Percentiles rank a stretch among this genome's conserved stretches.
phyloP scores from a whole-genome alignment of 2,113 vertebrate species.

The Triplophysa siluroides region DNA sequence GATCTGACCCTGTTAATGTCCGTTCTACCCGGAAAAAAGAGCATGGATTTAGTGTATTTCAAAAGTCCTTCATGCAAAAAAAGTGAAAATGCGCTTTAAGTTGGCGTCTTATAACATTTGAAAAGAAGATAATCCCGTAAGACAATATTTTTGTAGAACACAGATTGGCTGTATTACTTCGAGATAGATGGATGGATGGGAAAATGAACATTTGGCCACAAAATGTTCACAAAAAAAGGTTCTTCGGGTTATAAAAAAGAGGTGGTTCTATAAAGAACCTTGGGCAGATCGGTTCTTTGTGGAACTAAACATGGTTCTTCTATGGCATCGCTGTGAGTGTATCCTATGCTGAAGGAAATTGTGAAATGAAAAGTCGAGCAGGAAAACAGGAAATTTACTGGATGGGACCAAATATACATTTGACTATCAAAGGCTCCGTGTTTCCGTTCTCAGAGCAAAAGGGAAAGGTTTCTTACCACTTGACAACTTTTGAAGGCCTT shows the following conservation, averaged over 20 bases:
- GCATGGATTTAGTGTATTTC: background rate
- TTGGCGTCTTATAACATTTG: no score
- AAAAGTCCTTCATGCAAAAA: background rate
- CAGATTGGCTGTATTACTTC: no score
- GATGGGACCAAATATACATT: slow-evolving; percentile 48
- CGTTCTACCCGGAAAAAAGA: slow-evolving; percentile 16
- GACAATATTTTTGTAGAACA: no score
- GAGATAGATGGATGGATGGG: slow-evolving; percentile 27
- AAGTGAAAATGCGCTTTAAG: slow-evolving; percentile 39
- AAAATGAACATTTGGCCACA: slow-evolving; percentile 51
- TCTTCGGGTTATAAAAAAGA: no score
- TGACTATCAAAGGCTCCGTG: slow-evolving; percentile 51
- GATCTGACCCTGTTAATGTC: slow-evolving; percentile 40
- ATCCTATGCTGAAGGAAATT: slow-evolving; percentile 66
- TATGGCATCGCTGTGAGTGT: slow-evolving; percentile 28
- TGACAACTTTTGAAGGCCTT: slow-evolving; percentile 49
- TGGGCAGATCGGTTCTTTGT: no score
- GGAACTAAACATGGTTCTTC: no score
- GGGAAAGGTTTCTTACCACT: slow-evolving; percentile 32
- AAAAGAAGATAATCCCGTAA: no score
- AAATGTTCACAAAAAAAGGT: no score
- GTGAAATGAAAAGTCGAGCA: slow-evolving; percentile 60
- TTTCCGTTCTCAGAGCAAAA: slow-evolving; percentile 39
- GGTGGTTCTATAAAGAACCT: no score
- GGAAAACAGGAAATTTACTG: slow-evolving; percentile 75